Percentiles rank a stretch among this genome's conserved stretches.
phyloP scores from a whole-genome alignment of 2,113 vertebrate genomes.

The Myxocyprinus asiaticus region DNA sequence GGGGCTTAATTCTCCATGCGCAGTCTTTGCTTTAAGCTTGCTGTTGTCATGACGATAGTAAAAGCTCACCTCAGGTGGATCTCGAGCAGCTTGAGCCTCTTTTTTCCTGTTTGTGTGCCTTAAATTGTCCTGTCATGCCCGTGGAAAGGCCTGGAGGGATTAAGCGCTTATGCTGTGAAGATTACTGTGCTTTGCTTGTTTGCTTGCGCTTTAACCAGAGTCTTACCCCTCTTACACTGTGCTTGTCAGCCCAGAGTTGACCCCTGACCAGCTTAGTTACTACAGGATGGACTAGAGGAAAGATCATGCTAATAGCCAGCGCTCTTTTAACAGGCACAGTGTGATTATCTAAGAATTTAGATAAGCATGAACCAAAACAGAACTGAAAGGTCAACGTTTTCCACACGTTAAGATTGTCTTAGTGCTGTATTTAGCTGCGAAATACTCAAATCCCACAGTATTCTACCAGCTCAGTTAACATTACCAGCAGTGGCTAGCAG shows the following conservation, averaged over 20 bases:
- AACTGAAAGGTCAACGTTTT: no score
- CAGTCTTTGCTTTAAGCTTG: neutral
- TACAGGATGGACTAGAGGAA: neutral
- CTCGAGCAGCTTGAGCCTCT: constrained; percentile 39
- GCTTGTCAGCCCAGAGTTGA: neutral
- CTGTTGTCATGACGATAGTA: constrained; percentile 14
- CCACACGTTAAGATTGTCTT: no score
- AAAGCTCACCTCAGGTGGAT: constrained; percentile 1
- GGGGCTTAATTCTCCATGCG: no score
- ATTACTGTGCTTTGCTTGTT: constrained; percentile 55
- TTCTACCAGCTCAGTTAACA: no score
- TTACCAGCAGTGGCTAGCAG: no score
- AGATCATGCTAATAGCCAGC: no score
- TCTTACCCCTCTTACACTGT: neutral
- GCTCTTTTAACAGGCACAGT: no score
- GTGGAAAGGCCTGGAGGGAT: constrained; percentile 36
- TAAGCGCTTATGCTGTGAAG: constrained; percentile 46
- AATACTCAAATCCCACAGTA: no score
- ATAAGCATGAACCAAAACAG: no score
- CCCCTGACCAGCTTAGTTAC: neutral
- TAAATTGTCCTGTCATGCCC: constrained; percentile 45
- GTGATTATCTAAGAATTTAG: no score
- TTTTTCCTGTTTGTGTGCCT: constrained; percentile 38
- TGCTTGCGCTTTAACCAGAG: constrained; percentile 49
- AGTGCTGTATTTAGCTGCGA: no score